Evolutionary conservation across 2,888 invertebrate genomes (phyloP), one percentile per base, ranked within the genome.

Genomic region (Drosophila neutralis): DNA sequence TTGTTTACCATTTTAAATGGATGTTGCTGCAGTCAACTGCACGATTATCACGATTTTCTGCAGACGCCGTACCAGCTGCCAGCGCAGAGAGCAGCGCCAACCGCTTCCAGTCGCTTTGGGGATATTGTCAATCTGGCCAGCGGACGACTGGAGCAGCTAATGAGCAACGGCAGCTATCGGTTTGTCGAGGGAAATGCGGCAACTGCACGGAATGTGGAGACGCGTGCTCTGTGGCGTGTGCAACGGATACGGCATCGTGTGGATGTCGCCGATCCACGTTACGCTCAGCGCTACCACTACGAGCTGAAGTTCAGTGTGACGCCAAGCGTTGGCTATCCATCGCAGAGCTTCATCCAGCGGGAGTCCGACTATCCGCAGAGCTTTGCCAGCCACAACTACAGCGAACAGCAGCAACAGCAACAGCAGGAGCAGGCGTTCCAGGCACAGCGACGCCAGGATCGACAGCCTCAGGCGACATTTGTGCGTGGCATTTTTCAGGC

Each of bases 291-390:
- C 79, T 93, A 93, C 92, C 94, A 94, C 78, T 96, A 95, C 85
- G 96, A 96, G 91, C 92, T 96, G 74, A 95, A 95, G 86, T 96
- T 95, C 86, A 95, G 95, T 5, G 94, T 96, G 10, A 94, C 95
- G 62, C 94, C 94, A 4, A 52, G 10, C 53, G 38, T 42, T 45
- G 57, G 72, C 10, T 81, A 83, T 81, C 69, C 79, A 42, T 69
- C 81, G 27, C 90, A 90, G 69, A 95, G 95, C n/a, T 96, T 95
- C 81, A 95, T 96, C 24, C 94, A 96, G 18, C 94, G 94, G 69
- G 95, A 95, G 82, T 80, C 90, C 54, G 93, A 93, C 64, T 93
- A 93, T 82, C 92, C 92, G 10, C 91, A 89, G 33, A 92, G 82
- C 73, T 93, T 93, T 63, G 83, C 80, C 4, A 78, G 82, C 11